Percentiles rank a stretch among this genome's conserved stretches.
Conservation (phyloP, 2,888 invertebrate genomes). For the Tetanocera ferruginea region DNA sequence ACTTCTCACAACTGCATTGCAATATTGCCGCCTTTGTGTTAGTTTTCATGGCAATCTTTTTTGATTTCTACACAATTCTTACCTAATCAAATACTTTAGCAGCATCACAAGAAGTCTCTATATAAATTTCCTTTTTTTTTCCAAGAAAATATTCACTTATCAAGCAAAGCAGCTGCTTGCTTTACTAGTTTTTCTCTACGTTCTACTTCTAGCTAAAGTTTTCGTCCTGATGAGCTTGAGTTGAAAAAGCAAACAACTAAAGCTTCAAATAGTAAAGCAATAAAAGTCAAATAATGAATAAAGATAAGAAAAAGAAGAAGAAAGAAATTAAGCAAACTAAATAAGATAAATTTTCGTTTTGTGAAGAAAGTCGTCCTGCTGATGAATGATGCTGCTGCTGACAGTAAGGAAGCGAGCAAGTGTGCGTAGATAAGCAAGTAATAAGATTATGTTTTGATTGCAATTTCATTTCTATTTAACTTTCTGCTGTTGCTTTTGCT, state of each 20-base stretch:
- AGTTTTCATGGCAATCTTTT: not conserved
- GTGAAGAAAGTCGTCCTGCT: not conserved
- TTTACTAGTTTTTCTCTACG: too few relatives aligned
- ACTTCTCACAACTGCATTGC: not conserved
- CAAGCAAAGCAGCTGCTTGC: too few relatives aligned
- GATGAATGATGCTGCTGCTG: not conserved
- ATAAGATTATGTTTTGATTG: constrained; percentile 40
- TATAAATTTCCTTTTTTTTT: too few relatives aligned
- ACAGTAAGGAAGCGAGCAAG: not conserved
- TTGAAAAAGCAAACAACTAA: not conserved
- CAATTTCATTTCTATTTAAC: constrained; percentile 38
- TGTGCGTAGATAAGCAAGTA: not conserved
- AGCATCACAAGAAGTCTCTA: too few relatives aligned
- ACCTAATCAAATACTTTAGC: too few relatives aligned
- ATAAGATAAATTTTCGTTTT: not conserved
- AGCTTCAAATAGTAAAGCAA: constrained; percentile 9
- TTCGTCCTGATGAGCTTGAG: too few relatives aligned
- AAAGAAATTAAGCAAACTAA: constrained; percentile 1
- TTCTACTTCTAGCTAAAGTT: too few relatives aligned
- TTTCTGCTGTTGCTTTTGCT: not conserved
- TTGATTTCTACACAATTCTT: not conserved
- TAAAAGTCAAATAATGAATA: not conserved
- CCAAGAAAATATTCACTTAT: too few relatives aligned
- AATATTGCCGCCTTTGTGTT: not conserved
- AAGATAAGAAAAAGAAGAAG: not conserved